Evolutionary conservation across 2,113 vertebrate genomes (phyloP).

Genomic region (Peucedramus taeniatus): DNA sequence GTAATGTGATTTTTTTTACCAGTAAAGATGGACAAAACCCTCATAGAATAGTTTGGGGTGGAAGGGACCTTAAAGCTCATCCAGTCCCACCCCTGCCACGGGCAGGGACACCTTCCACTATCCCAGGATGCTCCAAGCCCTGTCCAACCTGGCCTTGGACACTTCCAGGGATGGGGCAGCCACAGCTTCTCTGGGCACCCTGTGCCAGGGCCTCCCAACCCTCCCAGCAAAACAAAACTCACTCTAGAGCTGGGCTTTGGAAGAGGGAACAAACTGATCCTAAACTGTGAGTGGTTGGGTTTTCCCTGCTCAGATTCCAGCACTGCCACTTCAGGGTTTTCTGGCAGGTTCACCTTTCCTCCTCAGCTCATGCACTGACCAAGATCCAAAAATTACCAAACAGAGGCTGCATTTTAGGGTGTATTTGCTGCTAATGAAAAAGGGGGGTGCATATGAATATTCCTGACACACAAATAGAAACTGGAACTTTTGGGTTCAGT

Average conservation of each 20-base stretch:
- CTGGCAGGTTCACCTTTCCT: not conserved
- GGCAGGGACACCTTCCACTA: not conserved
- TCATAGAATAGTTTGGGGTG: not conserved
- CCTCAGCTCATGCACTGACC: not conserved
- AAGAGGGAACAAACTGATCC: not conserved
- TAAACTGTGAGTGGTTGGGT: not conserved
- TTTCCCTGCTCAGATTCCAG: not conserved
- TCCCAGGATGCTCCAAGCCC: not conserved
- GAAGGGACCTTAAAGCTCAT: not conserved
- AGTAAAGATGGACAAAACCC: not conserved
- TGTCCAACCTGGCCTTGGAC: accelerated
- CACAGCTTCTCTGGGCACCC: not conserved
- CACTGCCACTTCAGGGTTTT: not conserved
- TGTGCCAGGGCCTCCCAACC: not conserved
- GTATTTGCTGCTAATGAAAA: not conserved
- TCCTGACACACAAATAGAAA: not conserved
- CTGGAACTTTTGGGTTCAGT: not conserved
- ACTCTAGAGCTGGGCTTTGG: not conserved
- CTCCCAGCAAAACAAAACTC: not conserved
- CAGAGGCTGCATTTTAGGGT: not conserved
- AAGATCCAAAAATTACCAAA: not conserved
- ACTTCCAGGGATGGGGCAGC: not conserved
- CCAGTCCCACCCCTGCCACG: not conserved
- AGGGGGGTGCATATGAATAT: not conserved
- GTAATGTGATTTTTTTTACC: not conserved